phyloP scores from a whole-genome alignment of 2,888 invertebrate genomes.

The Eubasilissa splendida region DNA sequence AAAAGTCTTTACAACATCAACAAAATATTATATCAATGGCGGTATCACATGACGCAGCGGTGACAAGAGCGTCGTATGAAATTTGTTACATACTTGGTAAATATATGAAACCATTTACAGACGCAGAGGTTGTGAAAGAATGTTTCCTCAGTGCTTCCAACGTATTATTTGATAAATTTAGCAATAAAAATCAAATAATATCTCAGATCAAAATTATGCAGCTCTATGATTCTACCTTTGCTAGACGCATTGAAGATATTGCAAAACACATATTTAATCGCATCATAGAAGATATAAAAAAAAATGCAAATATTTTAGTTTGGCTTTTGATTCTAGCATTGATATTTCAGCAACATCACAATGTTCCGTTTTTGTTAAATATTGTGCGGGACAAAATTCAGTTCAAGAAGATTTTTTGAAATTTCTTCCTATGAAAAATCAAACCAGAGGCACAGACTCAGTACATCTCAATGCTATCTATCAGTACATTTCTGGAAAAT shows the following conservation, averaged over 20 bases:
- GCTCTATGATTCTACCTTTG: conserved; percentile 45
- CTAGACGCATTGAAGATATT: conserved; percentile 38
- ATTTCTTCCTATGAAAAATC: conserved; percentile 39
- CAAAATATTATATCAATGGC: conserved; percentile 46
- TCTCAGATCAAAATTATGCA: conserved; percentile 35
- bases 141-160: too few species aligned
- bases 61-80: conserved; percentile 49
- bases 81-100: conserved; percentile 51
- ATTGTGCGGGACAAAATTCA: conserved; percentile 37
- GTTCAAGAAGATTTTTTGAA: conserved; percentile 43
- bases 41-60: conserved; percentile 44
- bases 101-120: conserved; percentile 49
- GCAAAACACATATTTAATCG: conserved; percentile 39
- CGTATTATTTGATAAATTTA: too few species aligned
- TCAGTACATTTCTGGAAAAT: conserved; percentile 43
- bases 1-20: conserved; percentile 42
- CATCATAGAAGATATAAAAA: conserved; percentile 42
- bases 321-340: conserved; percentile 44
- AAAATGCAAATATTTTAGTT: conserved; percentile 40
- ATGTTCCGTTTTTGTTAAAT: conserved; percentile 32
- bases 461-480: conserved; percentile 29
- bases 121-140: too few species aligned
- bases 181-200: too few species aligned
- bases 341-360: conserved; percentile 46
- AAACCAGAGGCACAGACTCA: conserved; percentile 44